Base-by-base conservation (phyloP, 2,888 invertebrate genomes). In the Griposia aprilina region DNA sequence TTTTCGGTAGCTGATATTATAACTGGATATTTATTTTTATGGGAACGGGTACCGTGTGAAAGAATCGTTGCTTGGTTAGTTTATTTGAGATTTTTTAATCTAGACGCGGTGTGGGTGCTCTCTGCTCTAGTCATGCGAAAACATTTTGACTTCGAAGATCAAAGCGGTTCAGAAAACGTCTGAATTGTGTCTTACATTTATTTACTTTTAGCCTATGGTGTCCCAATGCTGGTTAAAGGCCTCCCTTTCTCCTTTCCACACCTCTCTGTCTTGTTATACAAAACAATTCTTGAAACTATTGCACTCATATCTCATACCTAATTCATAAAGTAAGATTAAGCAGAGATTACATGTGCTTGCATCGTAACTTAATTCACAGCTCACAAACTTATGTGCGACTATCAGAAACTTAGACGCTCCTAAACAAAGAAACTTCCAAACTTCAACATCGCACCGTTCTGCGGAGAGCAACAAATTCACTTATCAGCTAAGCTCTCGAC, bases 1-100 rank as follows among this genome's bases (percentile, higher is more conserved):
- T 85, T 84, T 82, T 84, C 79, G 79, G 85, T 73, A 82, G 79
- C 75, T 73, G 48, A 78, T 86, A 81, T 86, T 73, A 83, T 79
- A 78, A 84, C 69, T 76, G 68, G 74, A 76, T 78, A 82, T 80
- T 87, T 81, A 78, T 83, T 84, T 82, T 78, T 70, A 86, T 86
- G 71, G 62, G 66, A 82, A 52, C 59, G 65, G 62, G 60, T 77
- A 78, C 73, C 74, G 82, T 86, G 88, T 60, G 88, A 87, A 88
- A 82, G 26, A 65, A 72, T 83, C 48, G 59, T 11, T 76, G 76
- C 55, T 66, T n/a, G 48, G 55, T n/a, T 69, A 20, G 5, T 48
- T 36, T 15, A 63, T 69, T 57, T 69, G 36, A 45, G 76, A 3
- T 45, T 59, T 67, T 68, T 62, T 59, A 2, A 60, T n/a, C 13